These are phyloP conservation scores for Toxotes chatareus DNA, from an alignment of 2,113 vertebrate genomes.

Conservation along the genomic window DNA sequence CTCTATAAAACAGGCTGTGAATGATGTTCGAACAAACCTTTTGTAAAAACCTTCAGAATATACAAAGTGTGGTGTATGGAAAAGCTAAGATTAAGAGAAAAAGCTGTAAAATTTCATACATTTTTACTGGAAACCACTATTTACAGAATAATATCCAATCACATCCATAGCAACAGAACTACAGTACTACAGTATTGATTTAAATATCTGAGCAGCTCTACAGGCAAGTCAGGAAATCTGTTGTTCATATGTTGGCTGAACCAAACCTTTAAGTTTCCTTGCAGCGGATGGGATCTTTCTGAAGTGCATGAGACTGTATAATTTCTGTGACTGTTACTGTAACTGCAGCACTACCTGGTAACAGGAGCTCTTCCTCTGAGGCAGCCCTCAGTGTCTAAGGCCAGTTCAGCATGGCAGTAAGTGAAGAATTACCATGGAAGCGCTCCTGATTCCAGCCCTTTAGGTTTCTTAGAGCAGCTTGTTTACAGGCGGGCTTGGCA, in stretches of 20 bases:
- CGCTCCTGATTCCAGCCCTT: slow-evolving; percentile 69
- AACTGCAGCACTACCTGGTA: slow-evolving; percentile 44
- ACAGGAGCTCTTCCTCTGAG: slow-evolving; percentile 49
- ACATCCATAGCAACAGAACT: no score
- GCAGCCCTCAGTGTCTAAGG: slow-evolving; percentile 66
- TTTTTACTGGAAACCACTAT: no score
- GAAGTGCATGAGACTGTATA: slow-evolving; percentile 30
- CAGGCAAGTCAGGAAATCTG: not conserved
- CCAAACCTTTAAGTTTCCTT: slow-evolving; percentile 43
- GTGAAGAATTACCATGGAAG: slow-evolving; percentile 74
- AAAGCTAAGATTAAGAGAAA: no score
- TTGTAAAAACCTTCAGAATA: no score
- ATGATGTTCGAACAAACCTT: no score
- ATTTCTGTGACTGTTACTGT: slow-evolving; percentile 45
- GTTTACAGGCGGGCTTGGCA: slow-evolving; percentile 74
- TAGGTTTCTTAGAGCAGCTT: slow-evolving; percentile 76
- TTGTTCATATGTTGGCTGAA: slow-evolving; percentile 13
- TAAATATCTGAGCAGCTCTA: not conserved
- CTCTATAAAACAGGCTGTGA: no score
- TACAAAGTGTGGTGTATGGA: no score
- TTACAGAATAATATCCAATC: no score
- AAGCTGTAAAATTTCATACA: no score
- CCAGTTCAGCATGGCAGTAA: slow-evolving; percentile 72
- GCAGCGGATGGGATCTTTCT: slow-evolving; percentile 34
- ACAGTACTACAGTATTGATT: no score